phyloP scores from a whole-genome alignment of 2,113 vertebrate species.

The Centropus unirufus region DNA sequence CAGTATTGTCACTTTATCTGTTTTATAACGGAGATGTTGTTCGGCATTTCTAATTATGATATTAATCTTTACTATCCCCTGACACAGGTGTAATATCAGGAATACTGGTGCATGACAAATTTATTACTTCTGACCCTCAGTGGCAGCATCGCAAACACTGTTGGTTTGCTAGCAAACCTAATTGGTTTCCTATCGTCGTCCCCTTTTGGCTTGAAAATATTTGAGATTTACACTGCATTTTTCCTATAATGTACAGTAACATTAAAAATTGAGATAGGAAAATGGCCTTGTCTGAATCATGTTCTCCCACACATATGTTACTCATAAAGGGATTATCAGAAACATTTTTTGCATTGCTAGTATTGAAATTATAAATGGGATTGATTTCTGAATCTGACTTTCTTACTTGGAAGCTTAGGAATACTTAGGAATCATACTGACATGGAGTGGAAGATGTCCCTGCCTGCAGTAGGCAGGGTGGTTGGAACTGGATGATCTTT shows the following conservation, averaged over 20 bases:
- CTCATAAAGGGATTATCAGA: neutral
- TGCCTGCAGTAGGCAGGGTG: too few relatives aligned
- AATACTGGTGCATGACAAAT: slow-evolving; percentile 39
- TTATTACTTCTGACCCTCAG: slow-evolving; percentile 60
- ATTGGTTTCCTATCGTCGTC: slow-evolving; percentile 37
- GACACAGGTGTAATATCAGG: slow-evolving; percentile 27
- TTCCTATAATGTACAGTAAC: neutral
- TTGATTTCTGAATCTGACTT: neutral
- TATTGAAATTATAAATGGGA: neutral
- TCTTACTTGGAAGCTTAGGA: neutral
- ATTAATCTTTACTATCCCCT: slow-evolving; percentile 66
- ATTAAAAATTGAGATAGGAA: neutral
- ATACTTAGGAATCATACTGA: neutral
- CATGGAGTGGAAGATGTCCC: neutral
- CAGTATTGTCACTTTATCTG: neutral
- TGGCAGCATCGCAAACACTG: slow-evolving; percentile 31
- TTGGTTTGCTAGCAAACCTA: slow-evolving; percentile 17
- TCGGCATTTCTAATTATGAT: slow-evolving; percentile 49
- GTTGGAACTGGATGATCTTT: too few relatives aligned
- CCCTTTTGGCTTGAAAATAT: slow-evolving; percentile 54
- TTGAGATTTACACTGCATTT: slow-evolving; percentile 30
- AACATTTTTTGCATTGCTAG: neutral
- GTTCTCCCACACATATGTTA: neutral
- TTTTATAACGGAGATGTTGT: slow-evolving; percentile 26
- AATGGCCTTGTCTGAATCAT: neutral